Base-by-base conservation (phyloP, 2,888 invertebrate genomes). In the Drosophila trichaetosa region DNA sequence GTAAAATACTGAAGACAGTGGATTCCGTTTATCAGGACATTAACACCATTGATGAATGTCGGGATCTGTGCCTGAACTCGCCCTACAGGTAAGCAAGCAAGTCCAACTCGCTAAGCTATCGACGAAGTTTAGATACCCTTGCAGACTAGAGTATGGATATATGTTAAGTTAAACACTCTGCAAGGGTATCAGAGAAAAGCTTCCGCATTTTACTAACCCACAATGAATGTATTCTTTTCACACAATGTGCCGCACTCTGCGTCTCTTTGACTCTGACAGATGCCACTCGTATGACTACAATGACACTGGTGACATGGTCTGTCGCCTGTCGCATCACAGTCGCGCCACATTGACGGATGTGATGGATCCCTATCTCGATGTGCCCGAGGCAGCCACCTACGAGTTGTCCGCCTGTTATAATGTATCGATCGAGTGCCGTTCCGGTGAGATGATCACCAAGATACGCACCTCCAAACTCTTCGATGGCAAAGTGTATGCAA, bases 271-370 rank as follows among this genome's bases (percentile, higher is more conserved):
- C 8, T 53, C 53, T 51, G 27, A 60, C 53, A 95, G 96, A 91
- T 98, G 98, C 93, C 98, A 98, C 93, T 97, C 98, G n/a, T 98
- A 97, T 93, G 98, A 98, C 93, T 98, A 97, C 92, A 97, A 97
- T 61, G 98, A 98, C 92, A 98, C 98, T 69, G 98, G 98, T 63
- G 98, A 98, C 91, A 96, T 97, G 94, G 98, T 98, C 57, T 98
- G 98, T 94, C 95, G 98, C 84, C 95, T 98, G 56, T 97, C 97
- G 86, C 98, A 98, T 94, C 97, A 98, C 93, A 96, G 97, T 67
- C 95, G 97, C 84, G 96, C 97, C 57, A 97, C 98, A 21, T 95
- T 98, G 77, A 96, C 97, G 54, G 97, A 97, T 91, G 97, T 97
- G 88, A 96, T 97, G 95, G 97, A 97, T 90, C 97, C 97, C 57